phyloP scores from a whole-genome alignment of 2,797 vertebrate genomes.

The Tenualosa ilisha region DNA sequence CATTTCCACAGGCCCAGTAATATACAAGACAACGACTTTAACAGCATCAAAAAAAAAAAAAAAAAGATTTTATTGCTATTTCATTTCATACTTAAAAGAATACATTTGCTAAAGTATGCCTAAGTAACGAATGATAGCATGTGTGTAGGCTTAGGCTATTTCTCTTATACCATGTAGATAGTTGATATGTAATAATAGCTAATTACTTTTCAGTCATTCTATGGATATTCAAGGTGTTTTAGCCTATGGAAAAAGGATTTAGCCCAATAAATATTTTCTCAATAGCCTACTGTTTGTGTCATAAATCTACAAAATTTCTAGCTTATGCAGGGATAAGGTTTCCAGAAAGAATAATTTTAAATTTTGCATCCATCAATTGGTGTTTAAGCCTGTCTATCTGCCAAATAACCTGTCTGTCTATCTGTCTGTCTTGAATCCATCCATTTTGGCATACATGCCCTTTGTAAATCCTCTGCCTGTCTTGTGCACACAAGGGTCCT shows the following conservation, averaged over 20 bases:
- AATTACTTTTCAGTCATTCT: not conserved
- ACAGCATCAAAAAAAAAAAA: not conserved
- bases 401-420: not conserved
- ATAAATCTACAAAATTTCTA: not conserved
- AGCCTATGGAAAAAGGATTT: not conserved
- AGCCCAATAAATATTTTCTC: too few relatives aligned
- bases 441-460: constrained; percentile 52
- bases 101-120: not conserved
- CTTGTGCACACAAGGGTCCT: constrained; percentile 42
- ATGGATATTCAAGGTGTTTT: not conserved
- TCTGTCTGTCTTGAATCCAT: not conserved
- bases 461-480: constrained; percentile 73
- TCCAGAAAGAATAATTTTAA: not conserved
- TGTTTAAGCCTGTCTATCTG: not conserved
- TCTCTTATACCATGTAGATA: not conserved
- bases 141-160: not conserved
- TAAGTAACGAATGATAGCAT: not conserved
- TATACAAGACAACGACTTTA: not conserved
- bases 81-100: not conserved
- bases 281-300: not conserved
- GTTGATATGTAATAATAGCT: too few relatives aligned
- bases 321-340: not conserved
- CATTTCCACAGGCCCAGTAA: not conserved
- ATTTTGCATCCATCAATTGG: not conserved
- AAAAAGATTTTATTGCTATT: not conserved